phyloP scores from a whole-genome alignment of 2,113 vertebrate genomes.

The Calcarius ornatus region DNA sequence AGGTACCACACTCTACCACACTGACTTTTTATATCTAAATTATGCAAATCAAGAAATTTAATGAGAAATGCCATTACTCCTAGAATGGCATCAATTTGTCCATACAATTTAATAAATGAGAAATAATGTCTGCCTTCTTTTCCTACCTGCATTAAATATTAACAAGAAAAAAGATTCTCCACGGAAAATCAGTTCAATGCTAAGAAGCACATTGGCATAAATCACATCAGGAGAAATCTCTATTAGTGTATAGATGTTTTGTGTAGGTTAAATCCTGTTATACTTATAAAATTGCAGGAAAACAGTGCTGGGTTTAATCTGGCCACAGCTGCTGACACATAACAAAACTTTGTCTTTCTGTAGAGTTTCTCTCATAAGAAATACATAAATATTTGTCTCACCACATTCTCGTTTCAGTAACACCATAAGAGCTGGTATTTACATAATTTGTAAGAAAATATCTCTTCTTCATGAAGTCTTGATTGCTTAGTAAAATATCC shows the following conservation, averaged over 20 bases:
- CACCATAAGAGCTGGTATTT: not conserved
- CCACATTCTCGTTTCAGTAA: not conserved
- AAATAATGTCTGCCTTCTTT: not conserved
- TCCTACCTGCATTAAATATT: not conserved
- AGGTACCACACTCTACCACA: not conserved
- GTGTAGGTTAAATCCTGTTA: not conserved
- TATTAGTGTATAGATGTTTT: not conserved
- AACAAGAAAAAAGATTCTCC: not conserved
- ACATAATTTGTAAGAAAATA: not conserved
- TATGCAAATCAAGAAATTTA: not conserved
- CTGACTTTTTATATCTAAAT: not conserved
- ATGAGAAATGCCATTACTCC: not conserved
- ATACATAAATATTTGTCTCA: not conserved
- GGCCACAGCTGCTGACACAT: not conserved
- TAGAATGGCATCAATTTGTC: not conserved
- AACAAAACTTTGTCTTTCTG: not conserved
- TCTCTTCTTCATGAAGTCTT: not conserved
- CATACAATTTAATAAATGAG: not conserved
- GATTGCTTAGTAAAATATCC: not conserved
- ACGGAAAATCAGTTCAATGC: not conserved
- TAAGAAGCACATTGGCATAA: not conserved
- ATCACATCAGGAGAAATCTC: not conserved
- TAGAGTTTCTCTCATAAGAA: not conserved
- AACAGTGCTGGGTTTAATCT: not conserved
- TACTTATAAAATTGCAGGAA: not conserved